phyloP scores from a whole-genome alignment of 2,797 vertebrate genomes.

The Cyclopterus lumpus region DNA sequence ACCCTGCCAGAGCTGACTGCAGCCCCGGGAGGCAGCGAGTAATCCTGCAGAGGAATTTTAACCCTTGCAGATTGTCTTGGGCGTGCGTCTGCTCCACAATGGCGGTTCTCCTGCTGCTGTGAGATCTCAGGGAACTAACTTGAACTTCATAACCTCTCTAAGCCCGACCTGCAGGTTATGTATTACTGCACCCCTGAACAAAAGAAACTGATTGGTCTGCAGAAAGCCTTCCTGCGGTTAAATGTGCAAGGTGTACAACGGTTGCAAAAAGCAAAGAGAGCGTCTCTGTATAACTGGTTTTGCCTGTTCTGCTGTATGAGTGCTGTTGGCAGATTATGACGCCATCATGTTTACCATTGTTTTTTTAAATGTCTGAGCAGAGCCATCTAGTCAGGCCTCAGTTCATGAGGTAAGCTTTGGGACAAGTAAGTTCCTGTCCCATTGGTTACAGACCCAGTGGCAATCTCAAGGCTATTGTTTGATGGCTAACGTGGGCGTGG shows the following conservation, averaged over 20 bases:
- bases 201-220: slow-evolving; percentile 69
- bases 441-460: slow-evolving; percentile 49
- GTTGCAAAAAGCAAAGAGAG: slow-evolving; percentile 2
- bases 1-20: slow-evolving; percentile 71
- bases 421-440: slow-evolving; percentile 77
- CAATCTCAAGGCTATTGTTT: slow-evolving; percentile 67
- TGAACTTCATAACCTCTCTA: slow-evolving; percentile 46
- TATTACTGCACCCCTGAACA: slow-evolving; percentile 38
- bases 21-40: slow-evolving; percentile 74
- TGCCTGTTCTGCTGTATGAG: slow-evolving; percentile 71
- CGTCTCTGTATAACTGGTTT: slow-evolving; percentile 76
- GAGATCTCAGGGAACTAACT: slow-evolving; percentile 36
- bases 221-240: slow-evolving; percentile 51
- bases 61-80: slow-evolving; percentile 67
- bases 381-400: slow-evolving; percentile 35
- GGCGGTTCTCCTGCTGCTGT: slow-evolving; percentile 4
- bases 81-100: slow-evolving; percentile 36
- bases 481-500: slow-evolving; percentile 51
- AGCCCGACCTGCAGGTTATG: slow-evolving; percentile 26
- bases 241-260: slow-evolving; percentile 25
- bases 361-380: slow-evolving; percentile 28
- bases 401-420: slow-evolving; percentile 46
- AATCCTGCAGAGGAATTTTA: slow-evolving; percentile 82
- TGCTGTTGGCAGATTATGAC: slow-evolving; percentile 59
- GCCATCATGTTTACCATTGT: slow-evolving; percentile 53